These are phyloP conservation scores for Trachymyrmex septentrionalis DNA, from an alignment of 1,140 invertebrate species.

Conservation along the genomic window DNA sequence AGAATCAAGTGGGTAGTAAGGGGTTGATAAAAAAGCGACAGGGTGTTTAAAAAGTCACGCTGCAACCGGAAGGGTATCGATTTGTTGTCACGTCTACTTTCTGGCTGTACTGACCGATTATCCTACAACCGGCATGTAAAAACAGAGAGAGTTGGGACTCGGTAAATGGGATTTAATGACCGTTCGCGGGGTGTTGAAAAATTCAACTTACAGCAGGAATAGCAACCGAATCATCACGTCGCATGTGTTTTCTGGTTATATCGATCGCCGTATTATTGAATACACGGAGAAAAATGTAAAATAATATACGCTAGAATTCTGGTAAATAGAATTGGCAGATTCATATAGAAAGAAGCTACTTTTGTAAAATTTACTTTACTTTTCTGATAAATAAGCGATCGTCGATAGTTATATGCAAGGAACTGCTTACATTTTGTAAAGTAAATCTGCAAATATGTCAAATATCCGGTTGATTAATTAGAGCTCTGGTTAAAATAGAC, in stretches of 20 bases:
- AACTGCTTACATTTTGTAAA: too few relatives aligned
- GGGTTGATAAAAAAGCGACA: constrained; percentile 6
- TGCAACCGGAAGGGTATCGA: constrained; percentile 24
- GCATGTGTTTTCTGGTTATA: not conserved
- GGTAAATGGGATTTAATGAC: not conserved
- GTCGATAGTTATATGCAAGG: too few relatives aligned
- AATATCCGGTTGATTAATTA: too few relatives aligned
- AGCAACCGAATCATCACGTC: not conserved
- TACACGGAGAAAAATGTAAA: not conserved
- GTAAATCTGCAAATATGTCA: too few relatives aligned
- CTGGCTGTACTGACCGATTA: constrained; percentile 5
- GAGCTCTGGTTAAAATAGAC: too few relatives aligned
- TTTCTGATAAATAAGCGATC: too few relatives aligned
- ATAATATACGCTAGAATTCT: too few relatives aligned
- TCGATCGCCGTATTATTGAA: not conserved
- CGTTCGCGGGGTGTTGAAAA: not conserved
- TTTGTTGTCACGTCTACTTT: constrained; percentile 28
- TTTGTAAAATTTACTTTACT: too few relatives aligned
- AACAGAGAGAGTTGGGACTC: not conserved
- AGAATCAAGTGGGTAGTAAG: not conserved
- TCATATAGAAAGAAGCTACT: too few relatives aligned
- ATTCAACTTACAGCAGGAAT: not conserved
- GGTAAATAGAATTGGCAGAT: too few relatives aligned
- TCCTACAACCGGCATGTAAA: not conserved
- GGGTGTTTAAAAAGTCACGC: constrained; percentile 17